Percentiles rank a stretch among this genome's conserved stretches.
These are phyloP conservation scores for Trachelus troglodyta DNA, from an alignment of 2,888 invertebrate species.

Conservation along the genomic window DNA sequence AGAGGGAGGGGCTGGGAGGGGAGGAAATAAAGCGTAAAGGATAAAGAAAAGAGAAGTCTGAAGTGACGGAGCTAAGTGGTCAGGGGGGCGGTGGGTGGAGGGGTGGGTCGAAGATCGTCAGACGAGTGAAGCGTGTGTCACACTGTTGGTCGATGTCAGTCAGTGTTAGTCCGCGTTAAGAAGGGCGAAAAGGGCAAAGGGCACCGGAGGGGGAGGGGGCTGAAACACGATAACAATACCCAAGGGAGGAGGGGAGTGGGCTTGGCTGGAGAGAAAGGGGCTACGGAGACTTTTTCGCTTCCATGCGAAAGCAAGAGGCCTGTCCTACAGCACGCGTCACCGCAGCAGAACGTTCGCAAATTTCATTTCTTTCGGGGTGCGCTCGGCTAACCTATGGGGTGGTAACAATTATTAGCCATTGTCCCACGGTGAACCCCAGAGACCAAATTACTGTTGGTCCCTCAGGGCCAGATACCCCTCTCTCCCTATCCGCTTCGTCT, in stretches of 20 bases:
- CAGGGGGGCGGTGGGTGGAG: background rate
- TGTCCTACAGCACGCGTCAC: too few species aligned
- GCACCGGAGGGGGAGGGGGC: background rate
- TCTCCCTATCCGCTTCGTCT: slow-evolving; percentile 4
- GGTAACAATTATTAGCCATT: slow-evolving; percentile 62
- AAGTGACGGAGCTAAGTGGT: slow-evolving; percentile 2
- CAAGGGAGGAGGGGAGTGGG: slow-evolving; percentile 1
- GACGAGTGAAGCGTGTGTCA: too few species aligned
- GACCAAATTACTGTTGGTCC: slow-evolving; percentile 47
- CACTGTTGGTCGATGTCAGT: too few species aligned
- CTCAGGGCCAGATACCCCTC: slow-evolving; percentile 20
- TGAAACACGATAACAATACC: slow-evolving; percentile 22
- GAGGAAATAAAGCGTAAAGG: too few species aligned
- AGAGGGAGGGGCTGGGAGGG: too few species aligned
- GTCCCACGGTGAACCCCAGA: slow-evolving; percentile 50
- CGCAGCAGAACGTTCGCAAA: slow-evolving; percentile 8
- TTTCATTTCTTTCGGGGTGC: slow-evolving; percentile 20
- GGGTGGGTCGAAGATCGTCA: background rate
- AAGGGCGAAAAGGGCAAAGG: too few species aligned
- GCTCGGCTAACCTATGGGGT: slow-evolving; percentile 27
- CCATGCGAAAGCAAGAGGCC: too few species aligned
- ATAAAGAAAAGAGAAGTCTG: background rate
- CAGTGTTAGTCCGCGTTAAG: too few species aligned
- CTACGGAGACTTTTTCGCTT: too few species aligned
- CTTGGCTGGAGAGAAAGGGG: background rate